A percentile compares a stretch with the other conserved stretches of the same genome.
Evolutionary conservation across 1,140 invertebrate species (phyloP).

Genomic region (Metopolophium dirhodum): DNA sequence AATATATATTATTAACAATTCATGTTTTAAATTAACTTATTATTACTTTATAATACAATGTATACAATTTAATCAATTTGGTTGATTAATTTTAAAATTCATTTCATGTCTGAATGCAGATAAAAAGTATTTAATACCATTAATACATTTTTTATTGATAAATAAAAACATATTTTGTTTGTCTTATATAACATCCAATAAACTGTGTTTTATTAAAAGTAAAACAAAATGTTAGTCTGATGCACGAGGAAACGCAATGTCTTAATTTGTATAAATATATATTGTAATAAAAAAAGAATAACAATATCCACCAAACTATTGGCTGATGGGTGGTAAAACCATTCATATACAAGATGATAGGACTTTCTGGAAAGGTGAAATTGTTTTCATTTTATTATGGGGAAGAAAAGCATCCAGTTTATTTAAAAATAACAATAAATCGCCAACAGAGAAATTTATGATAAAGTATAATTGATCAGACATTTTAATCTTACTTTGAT

Average conservation of each 20-base stretch:
- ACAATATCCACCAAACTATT: constrained; percentile 7
- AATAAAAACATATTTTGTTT: not conserved
- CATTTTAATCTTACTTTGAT: constrained; percentile 56
- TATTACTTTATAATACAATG: not conserved
- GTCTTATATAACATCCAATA: not conserved
- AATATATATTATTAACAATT: not conserved
- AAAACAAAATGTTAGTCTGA: not conserved
- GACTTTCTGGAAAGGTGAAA: constrained; percentile 46
- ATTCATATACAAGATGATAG: constrained; percentile 24
- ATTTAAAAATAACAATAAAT: constrained; percentile 57
- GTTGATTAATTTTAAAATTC: not conserved
- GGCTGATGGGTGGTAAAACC: not conserved
- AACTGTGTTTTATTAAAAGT: not conserved
- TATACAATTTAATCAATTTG: not conserved
- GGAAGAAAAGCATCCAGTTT: constrained; percentile 34
- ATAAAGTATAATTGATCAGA: constrained; percentile 42
- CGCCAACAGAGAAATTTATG: constrained; percentile 27
- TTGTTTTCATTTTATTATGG: constrained; percentile 49
- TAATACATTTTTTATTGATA: not conserved
- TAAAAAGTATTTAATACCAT: not conserved
- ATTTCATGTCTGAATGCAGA: not conserved
- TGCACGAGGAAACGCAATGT: not conserved
- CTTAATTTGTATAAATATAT: constrained; percentile 1
- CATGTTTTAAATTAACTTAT: not conserved
- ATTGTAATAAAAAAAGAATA: not conserved